Conservation (phyloP, 2,888 invertebrate genomes). For the Tenthredo scrophulariae region DNA sequence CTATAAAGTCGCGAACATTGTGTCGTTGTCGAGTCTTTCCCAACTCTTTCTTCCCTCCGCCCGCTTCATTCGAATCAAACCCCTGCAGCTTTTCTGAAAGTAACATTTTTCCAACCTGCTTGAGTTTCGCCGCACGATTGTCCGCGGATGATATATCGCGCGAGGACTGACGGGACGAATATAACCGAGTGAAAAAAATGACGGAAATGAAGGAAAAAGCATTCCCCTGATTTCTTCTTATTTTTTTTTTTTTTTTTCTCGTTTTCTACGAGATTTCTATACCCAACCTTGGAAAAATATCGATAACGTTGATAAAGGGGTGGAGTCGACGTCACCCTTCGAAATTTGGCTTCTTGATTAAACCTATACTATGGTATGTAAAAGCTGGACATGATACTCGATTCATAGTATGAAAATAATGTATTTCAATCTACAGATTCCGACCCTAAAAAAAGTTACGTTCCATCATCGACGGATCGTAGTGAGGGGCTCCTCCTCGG, state of each 20-base stretch:
- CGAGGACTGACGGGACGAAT: constrained; percentile 1
- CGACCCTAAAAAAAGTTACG: no score
- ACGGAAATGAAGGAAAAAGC: not conserved
- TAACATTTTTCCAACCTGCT: constrained; percentile 5
- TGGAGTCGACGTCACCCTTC: not conserved
- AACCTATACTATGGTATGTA: not conserved
- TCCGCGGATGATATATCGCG: not conserved
- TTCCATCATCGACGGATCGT: no score
- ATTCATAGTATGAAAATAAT: not conserved
- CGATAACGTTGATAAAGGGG: not conserved
- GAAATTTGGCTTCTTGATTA: not conserved
- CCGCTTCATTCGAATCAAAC: not conserved
- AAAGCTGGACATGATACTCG: not conserved
- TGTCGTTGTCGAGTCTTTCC: not conserved
- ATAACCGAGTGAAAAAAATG: constrained; percentile 5
- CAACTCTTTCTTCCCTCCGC: not conserved
- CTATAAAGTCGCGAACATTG: not conserved
- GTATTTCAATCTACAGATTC: no score
- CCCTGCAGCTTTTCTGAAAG: not conserved
- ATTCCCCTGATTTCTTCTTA: not conserved
- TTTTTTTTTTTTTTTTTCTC: not conserved
- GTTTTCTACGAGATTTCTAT: not conserved
- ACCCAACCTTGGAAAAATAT: not conserved
- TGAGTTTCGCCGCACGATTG: not conserved
- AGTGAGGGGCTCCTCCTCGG: no score